Evolutionary conservation across 2,113 vertebrate species (phyloP).

Genomic region (Centropristis striata): DNA sequence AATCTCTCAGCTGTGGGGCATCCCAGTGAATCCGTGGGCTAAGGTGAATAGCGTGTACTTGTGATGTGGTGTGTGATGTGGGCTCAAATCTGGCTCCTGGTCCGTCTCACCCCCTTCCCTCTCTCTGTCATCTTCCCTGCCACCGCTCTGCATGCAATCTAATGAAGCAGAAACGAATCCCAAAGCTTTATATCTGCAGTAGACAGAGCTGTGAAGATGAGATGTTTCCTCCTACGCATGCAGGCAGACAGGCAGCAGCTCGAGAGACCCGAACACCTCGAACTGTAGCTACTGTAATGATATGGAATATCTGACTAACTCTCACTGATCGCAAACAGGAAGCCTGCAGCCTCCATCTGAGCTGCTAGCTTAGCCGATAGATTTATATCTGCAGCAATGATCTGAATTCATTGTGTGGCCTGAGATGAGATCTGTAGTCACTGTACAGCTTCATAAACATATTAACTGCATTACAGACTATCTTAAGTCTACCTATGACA

Average conservation of each 20-base stretch:
- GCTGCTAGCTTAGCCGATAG: constrained; percentile 10
- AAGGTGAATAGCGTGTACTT: constrained; percentile 51
- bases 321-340: constrained; percentile 33
- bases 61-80: constrained; percentile 40
- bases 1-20: constrained; percentile 48
- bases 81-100: constrained; percentile 47
- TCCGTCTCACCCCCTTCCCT: constrained; percentile 1
- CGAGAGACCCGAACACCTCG: constrained; percentile 63
- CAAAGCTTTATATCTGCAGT: constrained; percentile 55
- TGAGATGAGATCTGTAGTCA: neutral
- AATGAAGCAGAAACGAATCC: constrained; percentile 58
- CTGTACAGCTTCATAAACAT: neutral
- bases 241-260: constrained; percentile 69
- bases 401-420: neutral
- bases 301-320: constrained; percentile 46
- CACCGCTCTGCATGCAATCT: constrained; percentile 44
- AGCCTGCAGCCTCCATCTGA: constrained; percentile 26
- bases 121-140: constrained; percentile 26
- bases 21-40: constrained; percentile 55
- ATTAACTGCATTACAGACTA: neutral
- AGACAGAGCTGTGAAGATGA: constrained; percentile 70
- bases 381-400: constrained; percentile 27
- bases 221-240: constrained; percentile 76
- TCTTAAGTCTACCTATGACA: neutral
- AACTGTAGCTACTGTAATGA: constrained; percentile 51